Evolutionary conservation across 2,888 invertebrate species (phyloP), one percentile per base, ranked within the genome.

Genomic region (Thera britannica): DNA sequence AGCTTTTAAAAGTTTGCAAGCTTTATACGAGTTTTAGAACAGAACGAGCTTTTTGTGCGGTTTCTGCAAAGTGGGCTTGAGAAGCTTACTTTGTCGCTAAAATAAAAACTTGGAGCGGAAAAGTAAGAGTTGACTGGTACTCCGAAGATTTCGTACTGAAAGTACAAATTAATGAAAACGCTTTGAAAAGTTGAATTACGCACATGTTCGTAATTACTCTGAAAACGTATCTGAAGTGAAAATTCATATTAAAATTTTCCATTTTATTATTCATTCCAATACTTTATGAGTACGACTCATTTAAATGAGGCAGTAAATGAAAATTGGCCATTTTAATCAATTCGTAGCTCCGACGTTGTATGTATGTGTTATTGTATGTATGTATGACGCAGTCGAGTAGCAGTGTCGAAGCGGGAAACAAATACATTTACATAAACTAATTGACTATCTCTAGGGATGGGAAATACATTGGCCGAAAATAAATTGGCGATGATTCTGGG

Each of bases 361-460:
- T 38, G 51, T 35, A 23, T 23, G 23, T 23, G 23, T 23, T 23
- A 23, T 23, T 23, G 23, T 23, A 23, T 23, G 23, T 23, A 23
- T 23, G 23, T 49, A 55, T 59, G 54, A 63, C 55, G 6, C 52
- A 46, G 49, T 5, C 8, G 54, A 11, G 54, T 35, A 8, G 36
- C 36, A 9, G 35, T 55, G 34, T 11, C 44, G 23, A 4, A 8
- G 57, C 57, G 56, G 41, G 48, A 34, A 59, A 36, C 58, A 23
- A 49, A 41, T 55, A 59, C 59, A 65, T 65, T 59, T 65, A 65
- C 65, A 65, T 65, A 65, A 59, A 65, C 65, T 65, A 65, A 65
- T 65, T 65, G 65, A 49, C 65, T 65, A 48, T 59, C 48, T 38
- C 0, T 65, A 65, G 65, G 12, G 59, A 36, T 41, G 58, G n/a